Evolutionary conservation across 2,797 vertebrate species (phyloP).

Genomic region (Urocyon cinereoargenteus): DNA sequence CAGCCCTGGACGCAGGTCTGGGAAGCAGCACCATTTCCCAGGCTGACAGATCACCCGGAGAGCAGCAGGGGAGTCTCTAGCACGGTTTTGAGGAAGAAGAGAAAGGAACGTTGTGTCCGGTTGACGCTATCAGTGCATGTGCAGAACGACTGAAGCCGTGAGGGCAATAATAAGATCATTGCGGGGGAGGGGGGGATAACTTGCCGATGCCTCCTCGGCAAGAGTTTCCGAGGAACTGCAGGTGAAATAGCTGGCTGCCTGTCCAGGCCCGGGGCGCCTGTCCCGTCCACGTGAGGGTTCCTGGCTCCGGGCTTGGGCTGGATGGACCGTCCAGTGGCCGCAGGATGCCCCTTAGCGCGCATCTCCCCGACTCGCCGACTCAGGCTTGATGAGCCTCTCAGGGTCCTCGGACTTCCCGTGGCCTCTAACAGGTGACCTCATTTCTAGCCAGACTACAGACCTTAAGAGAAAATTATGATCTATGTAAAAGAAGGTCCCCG

Average conservation of each 20-base stretch:
- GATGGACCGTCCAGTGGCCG: background rate
- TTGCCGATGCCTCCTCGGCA: background rate
- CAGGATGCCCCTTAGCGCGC: accelerated
- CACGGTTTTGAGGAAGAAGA: background rate
- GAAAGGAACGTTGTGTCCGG: accelerated
- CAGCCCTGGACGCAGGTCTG: background rate
- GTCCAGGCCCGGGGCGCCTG: too few relatives aligned
- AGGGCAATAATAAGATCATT: background rate
- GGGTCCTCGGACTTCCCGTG: accelerated
- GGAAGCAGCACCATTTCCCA: background rate
- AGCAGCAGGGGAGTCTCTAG: background rate
- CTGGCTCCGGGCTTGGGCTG: background rate
- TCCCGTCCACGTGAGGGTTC: background rate
- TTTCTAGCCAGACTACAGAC: background rate
- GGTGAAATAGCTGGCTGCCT: background rate
- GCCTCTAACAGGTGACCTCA: background rate
- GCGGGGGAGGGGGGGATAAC: background rate
- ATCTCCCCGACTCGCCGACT: accelerated
- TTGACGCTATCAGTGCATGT: accelerated
- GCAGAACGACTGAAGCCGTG: background rate
- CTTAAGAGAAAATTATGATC: constrained; percentile 32
- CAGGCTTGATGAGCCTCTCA: background rate
- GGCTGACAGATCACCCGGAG: background rate
- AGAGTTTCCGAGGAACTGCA: background rate
- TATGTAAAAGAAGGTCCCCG: background rate